phyloP scores from a whole-genome alignment of 2,113 vertebrate genomes.

The Cinclus mexicanus region DNA sequence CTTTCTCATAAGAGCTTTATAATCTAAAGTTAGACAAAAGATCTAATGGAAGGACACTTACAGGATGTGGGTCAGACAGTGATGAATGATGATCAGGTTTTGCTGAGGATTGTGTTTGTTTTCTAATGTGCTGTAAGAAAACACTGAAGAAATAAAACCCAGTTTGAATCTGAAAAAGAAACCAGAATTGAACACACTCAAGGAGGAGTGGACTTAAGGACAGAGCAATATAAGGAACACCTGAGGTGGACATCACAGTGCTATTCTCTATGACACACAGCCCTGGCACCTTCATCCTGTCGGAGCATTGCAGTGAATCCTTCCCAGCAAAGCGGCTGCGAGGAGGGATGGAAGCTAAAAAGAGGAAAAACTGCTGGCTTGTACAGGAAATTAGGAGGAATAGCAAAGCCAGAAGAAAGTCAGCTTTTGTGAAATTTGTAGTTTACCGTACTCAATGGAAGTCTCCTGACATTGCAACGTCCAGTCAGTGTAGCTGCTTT shows the following conservation, averaged over 20 bases:
- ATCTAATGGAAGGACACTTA: neutral
- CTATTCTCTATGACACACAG: neutral
- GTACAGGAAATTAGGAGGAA: neutral
- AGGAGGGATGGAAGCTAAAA: neutral
- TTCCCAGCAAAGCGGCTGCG: neutral
- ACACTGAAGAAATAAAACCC: neutral
- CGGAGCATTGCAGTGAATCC: neutral
- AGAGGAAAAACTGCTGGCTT: neutral
- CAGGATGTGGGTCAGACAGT: neutral
- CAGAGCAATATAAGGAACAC: neutral
- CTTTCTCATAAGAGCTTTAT: neutral
- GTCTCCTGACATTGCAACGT: neutral
- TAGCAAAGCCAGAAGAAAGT: neutral
- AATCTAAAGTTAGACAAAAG: slow-evolving; percentile 20
- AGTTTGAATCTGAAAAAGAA: neutral
- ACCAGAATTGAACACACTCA: neutral
- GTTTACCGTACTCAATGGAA: neutral
- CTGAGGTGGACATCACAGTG: neutral
- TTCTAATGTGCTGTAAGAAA: neutral
- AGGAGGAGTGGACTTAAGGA: neutral
- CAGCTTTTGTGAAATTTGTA: neutral
- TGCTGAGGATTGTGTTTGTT: neutral
- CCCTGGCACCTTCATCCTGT: neutral
- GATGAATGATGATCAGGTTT: neutral
- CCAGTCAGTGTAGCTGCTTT: neutral